phyloP scores from a whole-genome alignment of 2,113 vertebrate genomes.

The Pluvianellus socialis region DNA sequence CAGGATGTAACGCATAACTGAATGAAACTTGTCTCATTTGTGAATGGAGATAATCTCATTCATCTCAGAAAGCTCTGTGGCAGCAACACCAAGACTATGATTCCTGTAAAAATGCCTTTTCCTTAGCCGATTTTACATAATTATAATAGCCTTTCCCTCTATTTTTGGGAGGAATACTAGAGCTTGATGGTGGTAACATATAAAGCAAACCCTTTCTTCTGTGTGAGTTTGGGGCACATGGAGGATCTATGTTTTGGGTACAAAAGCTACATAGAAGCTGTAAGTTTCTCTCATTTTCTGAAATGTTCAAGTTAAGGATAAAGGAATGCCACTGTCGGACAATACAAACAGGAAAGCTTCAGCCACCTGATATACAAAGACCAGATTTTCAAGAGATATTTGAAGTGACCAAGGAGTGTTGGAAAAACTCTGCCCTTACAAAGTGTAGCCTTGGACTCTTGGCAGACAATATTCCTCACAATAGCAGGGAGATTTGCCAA shows the following conservation, averaged over 20 bases:
- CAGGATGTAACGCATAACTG: background rate
- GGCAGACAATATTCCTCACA: slow-evolving; percentile 10
- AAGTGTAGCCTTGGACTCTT: background rate
- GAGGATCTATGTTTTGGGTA: background rate
- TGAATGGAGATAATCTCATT: slow-evolving; percentile 34
- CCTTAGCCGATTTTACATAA: background rate
- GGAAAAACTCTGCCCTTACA: background rate
- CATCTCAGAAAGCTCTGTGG: background rate
- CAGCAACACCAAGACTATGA: background rate
- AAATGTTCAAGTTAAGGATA: background rate
- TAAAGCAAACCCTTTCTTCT: background rate
- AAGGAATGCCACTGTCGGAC: background rate
- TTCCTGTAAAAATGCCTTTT: background rate
- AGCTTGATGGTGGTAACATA: background rate
- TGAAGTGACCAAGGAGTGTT: background rate
- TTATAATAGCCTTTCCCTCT: background rate
- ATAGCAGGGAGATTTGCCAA: slow-evolving; percentile 16
- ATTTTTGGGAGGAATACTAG: background rate
- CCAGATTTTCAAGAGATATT: background rate
- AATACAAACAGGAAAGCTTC: background rate
- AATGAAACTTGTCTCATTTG: slow-evolving; percentile 5
- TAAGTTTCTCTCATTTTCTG: background rate
- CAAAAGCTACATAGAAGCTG: background rate
- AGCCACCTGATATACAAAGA: background rate
- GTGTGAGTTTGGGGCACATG: background rate